These are phyloP conservation scores for Epicauta chinensis DNA, from an alignment of 1,140 invertebrate genomes.

Conservation along the genomic window DNA sequence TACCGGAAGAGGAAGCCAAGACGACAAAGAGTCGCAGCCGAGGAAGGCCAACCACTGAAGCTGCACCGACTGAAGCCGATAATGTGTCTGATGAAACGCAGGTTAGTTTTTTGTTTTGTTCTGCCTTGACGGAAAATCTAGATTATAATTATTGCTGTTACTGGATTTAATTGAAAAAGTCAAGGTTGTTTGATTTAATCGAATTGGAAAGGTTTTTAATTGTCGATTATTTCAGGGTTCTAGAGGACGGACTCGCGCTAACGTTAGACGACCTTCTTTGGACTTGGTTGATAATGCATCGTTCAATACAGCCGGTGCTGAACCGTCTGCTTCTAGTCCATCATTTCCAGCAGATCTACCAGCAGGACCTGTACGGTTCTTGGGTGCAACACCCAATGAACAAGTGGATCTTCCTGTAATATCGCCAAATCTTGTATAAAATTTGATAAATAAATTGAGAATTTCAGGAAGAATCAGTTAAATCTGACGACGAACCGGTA, in stretches of 20 bases:
- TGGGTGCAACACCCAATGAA: conserved; percentile 53
- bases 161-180: conserved; percentile 2
- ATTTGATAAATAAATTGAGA: conserved; percentile 6
- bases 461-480: conserved; percentile 1
- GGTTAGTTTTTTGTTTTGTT: conserved; percentile 19
- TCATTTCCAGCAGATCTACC: conserved; percentile 48
- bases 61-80: conserved; percentile 26
- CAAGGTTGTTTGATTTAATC: neutral
- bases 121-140: conserved; percentile 6
- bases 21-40: conserved; percentile 44
- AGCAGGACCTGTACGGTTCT: conserved; percentile 50
- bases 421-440: conserved; percentile 6
- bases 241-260: conserved; percentile 38
- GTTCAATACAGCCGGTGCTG: conserved; percentile 61
- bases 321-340: conserved; percentile 34
- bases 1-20: conserved; percentile 39
- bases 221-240: conserved; percentile 24
- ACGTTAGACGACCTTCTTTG: conserved; percentile 59
- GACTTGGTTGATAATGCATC: conserved; percentile 72
- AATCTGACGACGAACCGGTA: conserved; percentile 11
- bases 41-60: conserved; percentile 39
- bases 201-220: neutral
- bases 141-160: neutral
- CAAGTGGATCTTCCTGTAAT: conserved; percentile 42
- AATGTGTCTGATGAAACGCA: conserved; percentile 39